Base-by-base conservation (phyloP, 2,797 vertebrate species). In the Staurois parvus region DNA sequence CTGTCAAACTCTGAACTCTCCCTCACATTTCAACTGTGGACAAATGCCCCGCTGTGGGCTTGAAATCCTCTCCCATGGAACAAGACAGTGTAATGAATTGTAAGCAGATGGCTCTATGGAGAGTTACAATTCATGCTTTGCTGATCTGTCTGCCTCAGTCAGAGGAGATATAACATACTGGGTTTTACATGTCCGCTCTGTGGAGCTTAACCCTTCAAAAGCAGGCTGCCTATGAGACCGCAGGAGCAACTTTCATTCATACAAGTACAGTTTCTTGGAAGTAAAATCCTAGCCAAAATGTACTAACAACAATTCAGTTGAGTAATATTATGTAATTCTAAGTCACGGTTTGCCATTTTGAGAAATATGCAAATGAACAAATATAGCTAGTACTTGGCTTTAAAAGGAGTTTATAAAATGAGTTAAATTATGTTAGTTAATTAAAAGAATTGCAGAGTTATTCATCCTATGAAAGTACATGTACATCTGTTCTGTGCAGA, bases 91-190 rank as follows among this genome's bases (percentile, higher is more conserved):
- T 83, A 86, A 87, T 87, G 85, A 87, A 87, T 87, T 87, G 80
- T 79, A 87, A 83, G 80, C 85, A 83, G 80, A 87, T 87, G 85
- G 80, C 81, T 79, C 85, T 87, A 86, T 86, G 85, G 80, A 87
- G 85, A 87, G 85, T 87, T 83, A 87, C 85, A 83, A 87, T 87
- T 83, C 85, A 87, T 87, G 85, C 80, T 83, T 87, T 87, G 85
- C 85, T 87, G 85, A 83, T 87, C 85, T 87, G 85, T 87, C 85
- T 87, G 85, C 81, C 81, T 87, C 81, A 73, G 85, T 87, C 85
- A 87, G 80, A 87, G 81, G 76, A 87, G 76, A 83, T 83, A 83
- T 83, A 87, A 83, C 85, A 87, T 77, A 72, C 80, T 34, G 81
- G 76, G 56, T 86, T 82, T 86, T 86, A 86, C 80, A 83, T 86